Evolutionary conservation across 2,113 vertebrate species (phyloP), one percentile per base, ranked within the genome.

Genomic region (Bostrychus sinensis): DNA sequence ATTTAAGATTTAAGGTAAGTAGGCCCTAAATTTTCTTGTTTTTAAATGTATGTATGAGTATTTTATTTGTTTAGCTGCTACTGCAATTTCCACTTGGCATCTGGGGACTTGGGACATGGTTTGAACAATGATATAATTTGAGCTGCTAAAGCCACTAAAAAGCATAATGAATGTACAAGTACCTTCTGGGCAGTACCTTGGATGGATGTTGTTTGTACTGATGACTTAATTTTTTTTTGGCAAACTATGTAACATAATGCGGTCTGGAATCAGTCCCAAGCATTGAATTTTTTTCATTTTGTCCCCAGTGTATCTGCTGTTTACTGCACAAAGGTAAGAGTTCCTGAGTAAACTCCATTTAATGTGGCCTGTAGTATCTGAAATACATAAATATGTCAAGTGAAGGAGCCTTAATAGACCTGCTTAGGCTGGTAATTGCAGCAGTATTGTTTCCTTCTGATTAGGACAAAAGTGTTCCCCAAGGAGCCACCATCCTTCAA

Each of bases 371-470:
- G 93, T 93, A 91, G 94, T 94, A 94, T 95, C 92, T 94, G 92
- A 95, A 95, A 98, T 95, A 95, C 94, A 96, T 97, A 97, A 98
- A 96, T 95, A 94, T 95, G 95, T 95, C 94, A 94, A 91, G 93
- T 91, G 92, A 93, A 95, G 93, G 91, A 93, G 93, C 92, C 94
- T 95, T 97, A 97, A 98, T 98, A 96, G 95, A 98, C 94, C 96
- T 93, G 95, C 94, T 95, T 93, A 94, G 94, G 91, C 93, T 91
- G 92, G 92, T 96, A 95, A 98, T 96, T 95, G 95, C 94, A 89
- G 93, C 95, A 89, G 94, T 94, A 95, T 96, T 95, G 97, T 98
- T 98, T 98, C 96, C 93, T 91, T 93, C 91, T 95, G 95, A 96
- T 97, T 95, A 96, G 95, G 94, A 95, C 92, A 94, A 92, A 94